Base-by-base conservation (phyloP, 1,140 invertebrate genomes). In the Eriosoma lanigerum region DNA sequence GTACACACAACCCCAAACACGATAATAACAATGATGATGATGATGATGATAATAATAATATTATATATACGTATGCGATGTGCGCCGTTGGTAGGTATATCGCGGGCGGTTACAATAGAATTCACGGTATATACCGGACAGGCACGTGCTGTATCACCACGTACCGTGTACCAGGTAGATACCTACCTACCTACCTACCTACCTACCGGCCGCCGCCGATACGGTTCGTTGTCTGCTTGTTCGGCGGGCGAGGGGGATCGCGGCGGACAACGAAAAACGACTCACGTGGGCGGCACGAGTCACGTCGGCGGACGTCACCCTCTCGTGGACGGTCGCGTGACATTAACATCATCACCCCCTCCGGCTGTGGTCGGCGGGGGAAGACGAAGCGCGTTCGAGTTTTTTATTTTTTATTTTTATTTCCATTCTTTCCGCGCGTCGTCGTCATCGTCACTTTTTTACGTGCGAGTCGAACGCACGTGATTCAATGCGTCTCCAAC, bases 261-360 rank as follows among this genome's bases (percentile, higher is more conserved):
- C n/a, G 24, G 21, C 3, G 44, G 24, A 32, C 32, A 38, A 38
- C 48, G 68, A 29, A 26, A 46, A 26, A 26, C 24, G 75, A 15
- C 56, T 78, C 75, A 78, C 75, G 75, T 78, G 75, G 75, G 75
- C 75, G 75, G 75, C 75, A 78, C 75, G 75, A 78, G 75, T 78
- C 54, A 24, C 54, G 29, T 21, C 73, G 56, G 32, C 32, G 64
- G n/a, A 38, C 64, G 46, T 70, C 66, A 48, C 66, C 46, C 44
- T 50, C 44, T 70, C 44, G 44, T 46, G 26, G 64, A 10, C 38
- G 44, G 17, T 70, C 9, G 68, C 46, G 66, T n/a, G 64, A 66
- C 64, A n/a, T 52, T n/a, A 24, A 8, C 32, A 8, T 38, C 21
- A 24, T 10, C 60, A 1, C 60, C 26, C 13, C 26, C 10, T 52